phyloP scores from a whole-genome alignment of 2,888 invertebrate genomes.

The Folsomia manolachei region DNA sequence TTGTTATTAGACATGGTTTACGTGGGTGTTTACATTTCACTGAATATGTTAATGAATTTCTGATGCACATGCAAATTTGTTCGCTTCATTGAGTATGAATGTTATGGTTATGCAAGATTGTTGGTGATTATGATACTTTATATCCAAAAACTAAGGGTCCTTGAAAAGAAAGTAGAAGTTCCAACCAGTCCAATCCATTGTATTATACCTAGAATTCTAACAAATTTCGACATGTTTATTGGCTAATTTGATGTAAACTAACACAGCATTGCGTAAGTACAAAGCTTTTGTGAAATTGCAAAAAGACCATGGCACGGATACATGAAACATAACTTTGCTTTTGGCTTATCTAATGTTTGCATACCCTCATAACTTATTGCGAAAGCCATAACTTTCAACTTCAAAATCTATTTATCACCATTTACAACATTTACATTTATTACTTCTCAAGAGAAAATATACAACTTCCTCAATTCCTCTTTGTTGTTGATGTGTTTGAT shows the following conservation, averaged over 20 bases:
- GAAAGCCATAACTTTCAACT: background rate
- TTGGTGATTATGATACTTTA: background rate
- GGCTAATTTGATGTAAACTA: background rate
- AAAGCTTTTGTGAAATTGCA: background rate
- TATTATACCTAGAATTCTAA: too few species aligned
- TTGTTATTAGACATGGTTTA: background rate
- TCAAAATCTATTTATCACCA: background rate
- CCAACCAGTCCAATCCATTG: too few species aligned
- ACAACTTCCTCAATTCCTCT: background rate
- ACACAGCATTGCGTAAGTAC: too few species aligned
- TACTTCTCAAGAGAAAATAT: background rate
- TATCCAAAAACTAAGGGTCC: too few species aligned
- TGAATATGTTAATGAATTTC: background rate
- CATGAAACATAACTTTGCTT: background rate
- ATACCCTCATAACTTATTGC: slow-evolving; percentile 1
- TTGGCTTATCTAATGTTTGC: background rate
- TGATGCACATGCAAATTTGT: background rate
- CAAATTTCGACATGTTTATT: background rate
- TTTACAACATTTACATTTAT: background rate
- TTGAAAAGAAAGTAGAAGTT: background rate
- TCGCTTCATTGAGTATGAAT: background rate
- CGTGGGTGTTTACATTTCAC: background rate
- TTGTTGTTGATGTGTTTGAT: background rate
- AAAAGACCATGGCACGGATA: background rate
- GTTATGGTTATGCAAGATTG: too few species aligned